Evolutionary conservation across 1,140 invertebrate genomes (phyloP), one percentile per base, ranked within the genome.

Genomic region (Aphaenogaster rudis): DNA sequence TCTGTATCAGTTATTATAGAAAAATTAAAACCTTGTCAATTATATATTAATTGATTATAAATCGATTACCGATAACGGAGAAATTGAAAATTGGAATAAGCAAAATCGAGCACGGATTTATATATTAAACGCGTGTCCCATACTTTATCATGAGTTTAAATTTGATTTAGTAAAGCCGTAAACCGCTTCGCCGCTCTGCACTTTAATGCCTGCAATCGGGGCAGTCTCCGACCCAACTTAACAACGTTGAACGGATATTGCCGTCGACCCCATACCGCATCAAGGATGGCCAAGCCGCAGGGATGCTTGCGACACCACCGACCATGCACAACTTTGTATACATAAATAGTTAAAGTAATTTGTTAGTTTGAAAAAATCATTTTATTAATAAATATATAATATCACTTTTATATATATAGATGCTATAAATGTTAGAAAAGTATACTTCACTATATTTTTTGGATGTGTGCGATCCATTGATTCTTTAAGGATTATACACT

Each of bases 231-330:
- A 76, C 54, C 80, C 80, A 85, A 79, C 71, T 61, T 63, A 63
- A 87, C 79, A 79, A 87, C 81, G 81, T 87, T 87, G 86, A 82
- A 71, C 80, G 80, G 80, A 84, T 74, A 80, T 85, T 74, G 52
- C 45, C 45, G 69, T 8, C 39, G 21, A 79, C 45, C 61, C 39
- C 59, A 76, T 21, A 52, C 86, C 61, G 54, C 79, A 80, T 88
- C 79, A 85, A 80, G 57, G 57, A 85, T 84, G 74, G 78, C 66
- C 74, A 57, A 86, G 52, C 81, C 81, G n/a, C 80, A 72, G 45
- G 64, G 88, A 85, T 87, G 67, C 63, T 21, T 48, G 11, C 61
- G 69, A 52, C 72, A 69, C 28, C 66, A 59, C 17, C 52, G 36
- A 54, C 50, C 77, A 52, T 21, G 17, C 33, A 39, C 67, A 42